Base-by-base conservation (phyloP, 2,797 vertebrate species). In the Oophaga sylvatica region DNA sequence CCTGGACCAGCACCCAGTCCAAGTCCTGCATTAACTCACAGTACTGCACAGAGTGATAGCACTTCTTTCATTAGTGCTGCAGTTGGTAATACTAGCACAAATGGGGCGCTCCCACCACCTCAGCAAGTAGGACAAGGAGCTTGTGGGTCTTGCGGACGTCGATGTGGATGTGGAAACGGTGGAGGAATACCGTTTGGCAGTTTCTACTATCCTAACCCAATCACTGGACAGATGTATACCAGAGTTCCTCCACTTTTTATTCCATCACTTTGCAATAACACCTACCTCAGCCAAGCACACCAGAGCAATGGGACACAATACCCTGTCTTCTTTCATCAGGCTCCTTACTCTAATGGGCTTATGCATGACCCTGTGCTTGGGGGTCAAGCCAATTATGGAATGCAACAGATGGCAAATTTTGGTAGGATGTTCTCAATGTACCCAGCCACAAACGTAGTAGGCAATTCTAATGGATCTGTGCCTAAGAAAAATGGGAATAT, bases 401-500 rank as follows among this genome's bases (percentile, higher is more conserved):
- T 98, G 91, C 97, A 97, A 91, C 97, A 97, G 92, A 95, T 98
- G 95, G 94, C 96, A 13, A 95, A 95, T 6, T 98, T 97, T 90
- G 95, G 95, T 91, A 95, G 97, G 53, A 93, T 96, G 92, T 97
- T 96, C 86, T 94, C 96, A 0, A 90, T 96, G 19, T 98, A 97
- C 92, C 95, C 96, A 22, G 94, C 95, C 65, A 92, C 96, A 91
- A 95, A 94, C 41, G 93, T 97, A 93, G 94, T 98, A 93, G 95
- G 96, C 90, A 95, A 92, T 90, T 90, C 94, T 80, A 94, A 93
- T 91, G 93, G 94, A 45, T 92, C 95, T 0, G 95, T 95, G 91
- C 94, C 95, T 90, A 99, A 98, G 96, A 98, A 98, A 95, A 98
- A 95, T 1, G 96, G 96, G 90, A 97, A 94, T 20, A 92, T 97